Evolutionary conservation across 2,888 invertebrate species (phyloP), one percentile per base, ranked within the genome.

Genomic region (Lasioglossum lativentre): DNA sequence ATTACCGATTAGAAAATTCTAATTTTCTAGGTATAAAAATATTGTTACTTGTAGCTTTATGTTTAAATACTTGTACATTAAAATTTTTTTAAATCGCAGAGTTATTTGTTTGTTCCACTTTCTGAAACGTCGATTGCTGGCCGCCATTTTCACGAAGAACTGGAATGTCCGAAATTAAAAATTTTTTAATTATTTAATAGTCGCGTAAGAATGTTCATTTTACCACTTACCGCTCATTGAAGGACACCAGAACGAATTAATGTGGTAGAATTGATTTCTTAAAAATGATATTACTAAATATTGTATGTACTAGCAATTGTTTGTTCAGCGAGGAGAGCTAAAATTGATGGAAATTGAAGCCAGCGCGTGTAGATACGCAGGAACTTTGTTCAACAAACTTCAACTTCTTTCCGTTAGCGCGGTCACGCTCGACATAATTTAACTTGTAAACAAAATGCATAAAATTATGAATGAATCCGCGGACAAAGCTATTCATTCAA

Each of bases 381-480:
- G 34, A 68, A 68, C 34, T 68, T 68, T 68, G 34, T 38, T 23
- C 2, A 38, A 23, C 34, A 23, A 68, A 68, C 23, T 66, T 66
- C 23, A 3, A 3, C 34, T 38, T 23, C 19, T 30, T 6, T 2
- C 8, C 66, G 34, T 34, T 30, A 23, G 19, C 1, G 10, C 66
- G 66, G 10, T 70, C 40, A 14, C 66, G 66, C 6, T 70, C 40
- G 12, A 70, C 23, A 40, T 40, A 40, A 70, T 40, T 40, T 38
- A 40, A 40, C 70, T 70, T 14, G 40, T 45, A 63, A 75, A 63
- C 19, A 6, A 27, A 59, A 42, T 23, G 63, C 63, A 75, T 75
- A 42, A 75, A 42, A 63, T 75, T 75, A 63, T 42, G 63, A 75
- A 42, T 19, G 75, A 63, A 52, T 42, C 34, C 30, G 71, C 68